Evolutionary conservation across 2,888 invertebrate genomes (phyloP).

Genomic region (Melipona beecheii): DNA sequence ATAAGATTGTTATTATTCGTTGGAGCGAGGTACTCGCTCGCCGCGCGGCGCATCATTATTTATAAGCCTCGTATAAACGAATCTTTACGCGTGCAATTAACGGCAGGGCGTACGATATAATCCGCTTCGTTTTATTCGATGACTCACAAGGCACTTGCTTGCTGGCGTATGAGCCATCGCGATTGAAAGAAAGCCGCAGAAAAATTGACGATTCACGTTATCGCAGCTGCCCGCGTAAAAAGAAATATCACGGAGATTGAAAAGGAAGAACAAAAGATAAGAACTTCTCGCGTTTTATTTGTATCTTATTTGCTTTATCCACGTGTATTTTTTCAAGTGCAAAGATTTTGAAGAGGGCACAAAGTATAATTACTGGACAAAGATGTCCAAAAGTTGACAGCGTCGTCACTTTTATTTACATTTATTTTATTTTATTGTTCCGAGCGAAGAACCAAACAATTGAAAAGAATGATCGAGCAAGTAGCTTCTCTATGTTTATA

Average conservation of each 20-base stretch:
- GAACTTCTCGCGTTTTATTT: too few relatives aligned
- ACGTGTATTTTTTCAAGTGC: too few relatives aligned
- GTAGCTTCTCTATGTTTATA: too few relatives aligned
- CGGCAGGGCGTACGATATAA: background rate
- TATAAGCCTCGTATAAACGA: background rate
- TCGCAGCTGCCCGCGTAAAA: background rate
- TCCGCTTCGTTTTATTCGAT: background rate
- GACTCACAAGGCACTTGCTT: conserved; percentile 10
- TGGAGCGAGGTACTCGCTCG: background rate
- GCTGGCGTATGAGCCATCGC: background rate
- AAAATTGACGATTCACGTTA: background rate
- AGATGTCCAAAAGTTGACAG: too few relatives aligned
- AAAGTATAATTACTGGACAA: too few relatives aligned
- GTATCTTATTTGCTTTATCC: too few relatives aligned
- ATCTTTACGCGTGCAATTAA: background rate
- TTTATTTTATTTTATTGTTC: too few relatives aligned
- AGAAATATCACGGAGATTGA: background rate
- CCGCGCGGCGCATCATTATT: conserved; percentile 3
- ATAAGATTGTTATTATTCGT: conserved; percentile 1
- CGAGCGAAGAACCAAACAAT: too few relatives aligned
- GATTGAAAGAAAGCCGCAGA: background rate
- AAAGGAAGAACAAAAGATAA: too few relatives aligned
- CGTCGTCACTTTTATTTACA: too few relatives aligned
- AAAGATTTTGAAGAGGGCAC: too few relatives aligned
- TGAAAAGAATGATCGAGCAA: too few relatives aligned